Evolutionary conservation across 2,888 invertebrate species (phyloP).

Genomic region (Pyralis farinalis): DNA sequence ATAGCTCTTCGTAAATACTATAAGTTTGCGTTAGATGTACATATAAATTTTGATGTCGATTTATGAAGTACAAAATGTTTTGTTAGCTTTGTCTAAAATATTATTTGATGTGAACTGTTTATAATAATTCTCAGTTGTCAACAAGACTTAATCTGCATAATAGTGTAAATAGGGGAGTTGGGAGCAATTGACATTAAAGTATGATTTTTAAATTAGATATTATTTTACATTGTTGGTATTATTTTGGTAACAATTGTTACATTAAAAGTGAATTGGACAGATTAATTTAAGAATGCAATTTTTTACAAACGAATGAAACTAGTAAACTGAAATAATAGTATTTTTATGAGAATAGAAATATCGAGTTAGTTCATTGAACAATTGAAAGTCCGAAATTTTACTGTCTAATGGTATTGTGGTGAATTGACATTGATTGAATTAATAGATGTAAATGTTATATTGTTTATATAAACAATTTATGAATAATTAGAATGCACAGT

Average conservation of each 20-base stretch:
- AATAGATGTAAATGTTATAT: not conserved
- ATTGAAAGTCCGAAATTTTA: too few species aligned
- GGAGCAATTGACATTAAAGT: constrained; percentile 7
- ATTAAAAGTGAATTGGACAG: not conserved
- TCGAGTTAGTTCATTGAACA: too few species aligned
- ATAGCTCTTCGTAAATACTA: not conserved
- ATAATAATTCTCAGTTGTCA: constrained; percentile 9
- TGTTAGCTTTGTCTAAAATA: constrained; percentile 8
- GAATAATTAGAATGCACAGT: constrained; percentile 1
- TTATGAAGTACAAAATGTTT: constrained; percentile 31
- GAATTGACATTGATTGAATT: not conserved
- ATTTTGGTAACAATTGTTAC: not conserved
- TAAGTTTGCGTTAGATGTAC: constrained; percentile 7
- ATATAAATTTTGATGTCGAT: constrained; percentile 17
- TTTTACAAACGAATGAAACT: too few species aligned
- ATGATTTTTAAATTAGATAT: not conserved
- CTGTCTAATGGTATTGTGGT: not conserved
- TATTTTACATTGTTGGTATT: not conserved
- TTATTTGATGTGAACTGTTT: constrained; percentile 2
- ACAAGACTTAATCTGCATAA: constrained; percentile 2
- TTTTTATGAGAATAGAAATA: too few species aligned
- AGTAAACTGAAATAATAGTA: too few species aligned
- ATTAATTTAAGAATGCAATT: too few species aligned
- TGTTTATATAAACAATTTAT: not conserved
- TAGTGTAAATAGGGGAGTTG: constrained; percentile 8